These are phyloP conservation scores for Hydractinia symbiolongicarpus DNA, from an alignment of 30 jellyfish, hydroid and myxozoan genomes.

Conservation along the genomic window DNA sequence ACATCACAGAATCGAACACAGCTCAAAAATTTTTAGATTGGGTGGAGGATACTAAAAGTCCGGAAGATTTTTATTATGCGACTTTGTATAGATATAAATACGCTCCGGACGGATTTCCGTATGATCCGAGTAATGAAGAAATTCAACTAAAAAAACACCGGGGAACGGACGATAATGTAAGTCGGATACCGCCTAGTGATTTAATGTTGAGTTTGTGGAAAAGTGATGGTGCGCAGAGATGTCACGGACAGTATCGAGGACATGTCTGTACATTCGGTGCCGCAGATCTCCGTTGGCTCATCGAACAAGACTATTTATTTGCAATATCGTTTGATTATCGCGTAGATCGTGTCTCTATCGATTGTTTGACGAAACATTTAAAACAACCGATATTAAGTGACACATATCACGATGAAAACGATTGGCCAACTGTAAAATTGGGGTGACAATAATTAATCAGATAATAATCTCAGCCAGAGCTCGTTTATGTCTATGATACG, in stretches of 20 bases:
- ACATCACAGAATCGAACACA: slow-evolving; percentile 24
- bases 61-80: slow-evolving; percentile 98
- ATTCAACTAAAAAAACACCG: background rate
- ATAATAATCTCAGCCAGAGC: too few species aligned
- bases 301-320: slow-evolving; percentile 70
- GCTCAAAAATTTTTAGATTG: slow-evolving; percentile 59
- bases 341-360: slow-evolving; percentile 67
- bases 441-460: too few species aligned
- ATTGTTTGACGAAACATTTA: slow-evolving; percentile 61
- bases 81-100: slow-evolving; percentile 62
- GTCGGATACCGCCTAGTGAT: slow-evolving; percentile 18
- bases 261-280: slow-evolving; percentile 57
- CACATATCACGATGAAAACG: slow-evolving; percentile 10
- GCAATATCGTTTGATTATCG: slow-evolving; percentile 86
- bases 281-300: slow-evolving; percentile 80
- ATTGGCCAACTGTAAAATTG: background rate
- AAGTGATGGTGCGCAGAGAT: slow-evolving; percentile 46
- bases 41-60: slow-evolving; percentile 80
- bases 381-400: slow-evolving; percentile 59
- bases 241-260: slow-evolving; percentile 68
- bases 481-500: too few species aligned
- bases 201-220: slow-evolving; percentile 54
- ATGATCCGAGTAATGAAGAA: slow-evolving; percentile 25
- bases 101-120: slow-evolving; percentile 83
- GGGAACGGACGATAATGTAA: slow-evolving; percentile 18